phyloP scores from a whole-genome alignment of 2,888 invertebrate genomes.

The Lochmaea capreae region DNA sequence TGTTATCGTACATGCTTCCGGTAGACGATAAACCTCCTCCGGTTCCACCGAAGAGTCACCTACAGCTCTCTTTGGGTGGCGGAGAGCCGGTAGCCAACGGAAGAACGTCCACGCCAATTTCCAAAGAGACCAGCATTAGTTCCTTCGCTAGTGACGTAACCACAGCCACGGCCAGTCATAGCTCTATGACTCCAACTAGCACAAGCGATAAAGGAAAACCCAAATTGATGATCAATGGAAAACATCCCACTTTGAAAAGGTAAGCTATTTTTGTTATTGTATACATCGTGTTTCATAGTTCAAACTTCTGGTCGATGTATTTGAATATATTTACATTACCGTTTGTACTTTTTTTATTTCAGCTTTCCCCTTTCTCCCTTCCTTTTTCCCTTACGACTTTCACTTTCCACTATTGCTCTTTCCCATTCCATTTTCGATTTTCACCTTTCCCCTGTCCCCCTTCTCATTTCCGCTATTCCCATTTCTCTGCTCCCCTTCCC shows the following conservation, averaged over 20 bases:
- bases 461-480: too few species aligned
- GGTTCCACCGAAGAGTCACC: conserved; percentile 39
- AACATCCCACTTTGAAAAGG: conserved; percentile 80
- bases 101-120: conserved; percentile 59
- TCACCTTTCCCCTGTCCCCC: too few species aligned
- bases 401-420: too few species aligned
- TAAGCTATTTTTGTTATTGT: conserved; percentile 61
- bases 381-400: too few species aligned
- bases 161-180: conserved; percentile 67
- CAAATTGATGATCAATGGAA: conserved; percentile 76
- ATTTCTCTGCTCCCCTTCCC: too few species aligned
- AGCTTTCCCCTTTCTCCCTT: too few species aligned
- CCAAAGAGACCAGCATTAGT: conserved; percentile 78
- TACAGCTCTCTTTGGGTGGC: conserved; percentile 62
- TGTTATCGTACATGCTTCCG: conserved; percentile 85
- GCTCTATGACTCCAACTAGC: conserved; percentile 71
- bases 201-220: conserved; percentile 75
- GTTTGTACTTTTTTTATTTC: too few species aligned
- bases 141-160: conserved; percentile 78
- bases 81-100: conserved; percentile 57
- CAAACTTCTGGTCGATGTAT: too few species aligned
- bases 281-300: background rate
- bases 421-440: too few species aligned
- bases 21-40: conserved; percentile 81
- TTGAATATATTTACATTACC: too few species aligned